A percentile compares a stretch with the other conserved stretches of the same genome.
These are phyloP conservation scores for Cybosia mesomella DNA, from an alignment of 2,888 invertebrate species.

Conservation along the genomic window DNA sequence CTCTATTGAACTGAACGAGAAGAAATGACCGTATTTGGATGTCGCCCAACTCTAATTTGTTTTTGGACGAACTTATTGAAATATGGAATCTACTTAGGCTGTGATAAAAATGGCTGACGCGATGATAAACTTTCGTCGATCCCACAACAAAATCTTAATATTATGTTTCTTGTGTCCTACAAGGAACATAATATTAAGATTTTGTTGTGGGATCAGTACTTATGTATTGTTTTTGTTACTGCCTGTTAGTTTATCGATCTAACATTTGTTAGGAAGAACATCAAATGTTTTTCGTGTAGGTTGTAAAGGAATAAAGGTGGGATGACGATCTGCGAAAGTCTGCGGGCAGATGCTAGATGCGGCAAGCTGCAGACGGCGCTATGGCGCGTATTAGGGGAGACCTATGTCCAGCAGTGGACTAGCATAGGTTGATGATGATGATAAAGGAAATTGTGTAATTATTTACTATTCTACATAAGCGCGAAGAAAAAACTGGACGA, in stretches of 20 bases:
- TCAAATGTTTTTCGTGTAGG: not conserved
- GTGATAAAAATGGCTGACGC: conserved; percentile 41
- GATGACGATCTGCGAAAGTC: too few relatives aligned
- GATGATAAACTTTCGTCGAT: conserved; percentile 59
- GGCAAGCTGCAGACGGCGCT: too few relatives aligned
- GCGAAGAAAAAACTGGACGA: not conserved
- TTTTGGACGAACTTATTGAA: conserved; percentile 61
- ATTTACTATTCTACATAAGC: not conserved
- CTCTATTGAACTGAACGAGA: conserved; percentile 28
- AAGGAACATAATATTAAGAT: too few relatives aligned
- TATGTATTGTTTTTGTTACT: not conserved
- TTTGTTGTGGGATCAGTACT: conserved; percentile 29
- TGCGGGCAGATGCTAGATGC: too few relatives aligned
- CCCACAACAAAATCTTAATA: conserved; percentile 42
- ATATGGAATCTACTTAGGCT: conserved; percentile 42
- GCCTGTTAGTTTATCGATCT: not conserved
- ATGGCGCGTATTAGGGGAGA: too few relatives aligned
- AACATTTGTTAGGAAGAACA: not conserved
- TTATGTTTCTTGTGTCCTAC: too few relatives aligned
- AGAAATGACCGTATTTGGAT: conserved; percentile 64
- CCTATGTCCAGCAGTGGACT: too few relatives aligned
- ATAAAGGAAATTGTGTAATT: not conserved
- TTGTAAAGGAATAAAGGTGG: too few relatives aligned
- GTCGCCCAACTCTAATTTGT: conserved; percentile 64
- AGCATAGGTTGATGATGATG: too few relatives aligned